phyloP scores from a whole-genome alignment of 2,113 vertebrate genomes.

The Microtus richardsoni region DNA sequence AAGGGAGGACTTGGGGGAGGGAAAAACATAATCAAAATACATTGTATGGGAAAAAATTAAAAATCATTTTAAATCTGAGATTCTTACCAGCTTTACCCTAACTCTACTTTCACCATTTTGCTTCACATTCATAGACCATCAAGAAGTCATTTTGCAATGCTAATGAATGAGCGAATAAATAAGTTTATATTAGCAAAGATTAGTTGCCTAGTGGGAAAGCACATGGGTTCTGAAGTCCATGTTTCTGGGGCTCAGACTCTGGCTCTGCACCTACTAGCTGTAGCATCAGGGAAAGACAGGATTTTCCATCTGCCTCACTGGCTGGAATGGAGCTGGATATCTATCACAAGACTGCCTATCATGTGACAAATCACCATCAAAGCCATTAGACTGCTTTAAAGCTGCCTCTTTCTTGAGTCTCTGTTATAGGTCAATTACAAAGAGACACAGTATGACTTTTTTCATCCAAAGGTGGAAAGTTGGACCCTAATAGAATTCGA shows the following conservation, averaged over 20 bases:
- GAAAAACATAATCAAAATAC: not conserved
- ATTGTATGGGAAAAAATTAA: not conserved
- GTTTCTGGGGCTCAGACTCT: not conserved
- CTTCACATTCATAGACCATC: not conserved
- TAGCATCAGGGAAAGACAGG: not conserved
- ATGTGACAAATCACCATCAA: not conserved
- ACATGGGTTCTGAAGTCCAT: not conserved
- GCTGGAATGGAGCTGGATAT: not conserved
- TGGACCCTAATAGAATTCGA: not conserved
- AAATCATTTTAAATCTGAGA: too few species aligned
- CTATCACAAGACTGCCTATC: not conserved
- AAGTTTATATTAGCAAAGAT: not conserved
- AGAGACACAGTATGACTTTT: not conserved
- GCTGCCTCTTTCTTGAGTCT: not conserved
- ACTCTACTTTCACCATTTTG: not conserved
- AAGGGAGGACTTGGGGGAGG: too few species aligned
- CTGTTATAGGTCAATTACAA: not conserved
- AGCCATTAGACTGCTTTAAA: not conserved
- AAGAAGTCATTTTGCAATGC: conserved; percentile 19
- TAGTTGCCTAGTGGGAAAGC: not conserved
- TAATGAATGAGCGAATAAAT: not conserved
- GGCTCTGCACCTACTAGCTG: not conserved
- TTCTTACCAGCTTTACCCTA: not conserved
- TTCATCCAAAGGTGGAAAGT: not conserved
- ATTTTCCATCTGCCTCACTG: not conserved